Evolutionary conservation across 2,797 vertebrate species (phyloP), one percentile per base, ranked within the genome.

Genomic region (Crenuchus spilurus): DNA sequence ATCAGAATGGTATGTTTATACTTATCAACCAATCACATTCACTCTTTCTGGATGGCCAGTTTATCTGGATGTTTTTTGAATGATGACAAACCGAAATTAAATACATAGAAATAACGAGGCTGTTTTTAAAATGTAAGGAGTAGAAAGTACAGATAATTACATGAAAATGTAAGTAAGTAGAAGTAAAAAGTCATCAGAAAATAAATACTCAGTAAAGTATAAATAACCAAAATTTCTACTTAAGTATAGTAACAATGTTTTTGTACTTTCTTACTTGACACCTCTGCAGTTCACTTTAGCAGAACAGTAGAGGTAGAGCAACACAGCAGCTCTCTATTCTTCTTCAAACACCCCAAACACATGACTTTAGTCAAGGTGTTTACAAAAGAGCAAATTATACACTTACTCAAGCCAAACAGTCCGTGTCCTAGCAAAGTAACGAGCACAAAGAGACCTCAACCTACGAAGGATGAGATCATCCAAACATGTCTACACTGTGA

Each of bases 351-450:
- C 66, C 35, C n/a, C 7, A 79, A 64, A 69, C 75, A 33, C 67
- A 84, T 73, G 4, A 52, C 70, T 52, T 81, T 48, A 69, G 39
- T 63, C 79, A 55, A 87, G 82, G 74, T 81, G 77, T 86, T 86
- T 85, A 86, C 41, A 44, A 80, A 42, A 67, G 51, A 11, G 58
- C 14, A 41, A 44, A 24, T 51, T 51, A 22, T 51, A 9, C 20
- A 20, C 48, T 51, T 11, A 20, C 8, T 51, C 11, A 37, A 26
- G 9, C 18, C 9, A 14, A 44, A 26, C 52, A 26, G 6, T 33
- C 68, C 42, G 28, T 39, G 4, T 61, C 14, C 20, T 22, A 35
- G 42, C 55, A 4, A 48, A 37, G 9, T 22, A 33, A 33, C 18
- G 20, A 8, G 24, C 68, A 60, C 13, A 26, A 26, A 24, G 16